These are phyloP conservation scores for Phalacrocorax carbo DNA, from an alignment of 2,113 vertebrate genomes.

Conservation along the genomic window DNA sequence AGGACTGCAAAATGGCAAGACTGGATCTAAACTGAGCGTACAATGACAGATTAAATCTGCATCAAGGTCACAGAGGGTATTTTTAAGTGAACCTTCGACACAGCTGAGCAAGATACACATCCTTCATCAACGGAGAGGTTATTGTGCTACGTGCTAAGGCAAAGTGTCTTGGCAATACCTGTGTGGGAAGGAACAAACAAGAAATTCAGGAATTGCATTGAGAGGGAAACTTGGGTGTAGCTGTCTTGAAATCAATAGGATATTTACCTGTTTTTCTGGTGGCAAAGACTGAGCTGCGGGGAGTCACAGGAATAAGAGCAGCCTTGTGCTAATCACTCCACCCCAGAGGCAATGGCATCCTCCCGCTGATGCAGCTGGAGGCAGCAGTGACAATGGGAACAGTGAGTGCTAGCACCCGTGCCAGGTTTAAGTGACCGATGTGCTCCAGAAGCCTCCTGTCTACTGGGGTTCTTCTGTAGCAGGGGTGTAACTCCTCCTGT, in stretches of 20 bases:
- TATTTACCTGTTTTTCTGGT: rapidly evolving
- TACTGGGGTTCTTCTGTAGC: rapidly evolving
- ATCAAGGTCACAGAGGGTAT: slow-evolving; percentile 51
- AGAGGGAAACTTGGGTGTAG: rapidly evolving
- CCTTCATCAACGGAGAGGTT: background rate
- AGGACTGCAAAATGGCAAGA: slow-evolving; percentile 33
- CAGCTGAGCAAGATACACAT: background rate
- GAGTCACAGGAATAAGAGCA: background rate
- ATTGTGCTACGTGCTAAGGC: background rate
- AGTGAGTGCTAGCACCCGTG: background rate
- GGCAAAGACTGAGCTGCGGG: background rate
- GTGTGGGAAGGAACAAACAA: rapidly evolving
- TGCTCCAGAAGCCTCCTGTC: background rate
- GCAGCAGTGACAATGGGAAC: rapidly evolving
- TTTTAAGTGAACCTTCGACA: background rate
- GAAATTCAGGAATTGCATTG: background rate
- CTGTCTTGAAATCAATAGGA: rapidly evolving
- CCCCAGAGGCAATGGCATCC: background rate
- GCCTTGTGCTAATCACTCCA: background rate
- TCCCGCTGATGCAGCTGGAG: rapidly evolving
- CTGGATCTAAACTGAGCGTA: background rate
- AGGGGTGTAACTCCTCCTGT: background rate
- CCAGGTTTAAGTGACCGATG: background rate
- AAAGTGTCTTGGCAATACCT: background rate
- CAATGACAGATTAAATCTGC: slow-evolving; percentile 50